Conservation (phyloP, 2,113 vertebrate genomes). For the Emydura subglobosa region DNA sequence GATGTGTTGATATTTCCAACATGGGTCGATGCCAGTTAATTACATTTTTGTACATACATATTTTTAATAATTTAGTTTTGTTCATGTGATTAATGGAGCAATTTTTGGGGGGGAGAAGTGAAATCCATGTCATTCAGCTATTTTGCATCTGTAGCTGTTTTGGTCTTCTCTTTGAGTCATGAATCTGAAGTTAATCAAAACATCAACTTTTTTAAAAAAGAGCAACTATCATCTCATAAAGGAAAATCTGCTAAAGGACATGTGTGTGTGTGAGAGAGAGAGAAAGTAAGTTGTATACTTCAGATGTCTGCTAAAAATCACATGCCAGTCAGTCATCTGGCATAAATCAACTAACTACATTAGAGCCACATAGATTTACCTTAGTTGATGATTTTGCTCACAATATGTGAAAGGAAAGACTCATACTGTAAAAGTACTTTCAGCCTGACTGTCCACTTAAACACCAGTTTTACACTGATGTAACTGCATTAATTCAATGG, state of each 20-base stretch:
- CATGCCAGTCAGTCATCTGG: background rate
- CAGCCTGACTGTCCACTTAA: background rate
- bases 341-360: background rate
- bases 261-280: no score
- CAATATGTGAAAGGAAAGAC: background rate
- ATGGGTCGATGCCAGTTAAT: background rate
- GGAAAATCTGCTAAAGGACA: background rate
- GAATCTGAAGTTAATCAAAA: conserved; percentile 23
- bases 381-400: background rate
- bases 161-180: conserved; percentile 13
- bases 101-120: background rate
- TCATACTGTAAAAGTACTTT: fast-evolving
- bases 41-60: background rate
- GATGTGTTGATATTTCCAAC: background rate
- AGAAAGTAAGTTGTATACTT: background rate
- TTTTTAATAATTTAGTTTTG: conserved; percentile 36
- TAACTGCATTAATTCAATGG: background rate
- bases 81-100: background rate
- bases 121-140: conserved; percentile 24
- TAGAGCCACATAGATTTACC: background rate
- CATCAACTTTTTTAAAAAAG: background rate
- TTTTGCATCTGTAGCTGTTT: conserved; percentile 20
- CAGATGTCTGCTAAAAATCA: background rate
- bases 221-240: background rate
- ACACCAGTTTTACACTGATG: background rate